Evolutionary conservation across 2,888 invertebrate genomes (phyloP), one percentile per base, ranked within the genome.

Genomic region (Lissonota sp.): DNA sequence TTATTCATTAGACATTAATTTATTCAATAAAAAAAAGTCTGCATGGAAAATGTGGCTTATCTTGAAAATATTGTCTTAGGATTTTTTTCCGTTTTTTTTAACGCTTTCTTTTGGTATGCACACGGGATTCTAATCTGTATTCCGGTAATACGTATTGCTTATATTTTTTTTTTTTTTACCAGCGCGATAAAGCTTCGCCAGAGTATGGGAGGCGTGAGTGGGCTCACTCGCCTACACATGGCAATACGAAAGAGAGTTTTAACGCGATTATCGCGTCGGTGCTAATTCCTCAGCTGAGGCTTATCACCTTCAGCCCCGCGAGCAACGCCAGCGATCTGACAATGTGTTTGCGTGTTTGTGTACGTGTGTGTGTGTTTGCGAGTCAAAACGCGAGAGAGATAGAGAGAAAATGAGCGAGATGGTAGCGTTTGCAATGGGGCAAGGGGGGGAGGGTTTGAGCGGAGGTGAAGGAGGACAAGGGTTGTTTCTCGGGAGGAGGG

Each of bases 271-370:
- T 87, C 89, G 84, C 84, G 84, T 84, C 82, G 84, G 67, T 85
- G 87, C 86, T 89, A 89, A 89, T 89, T 89, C 87, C 87, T 86
- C 86, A 84, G 87, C 87, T 86, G 87, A 64, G 86, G 88, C 88
- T 89, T 89, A 88, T 88, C 88, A 82, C 84, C 84, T 85, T 82
- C 57, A 74, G 64, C 55, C 55, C 42, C 63, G 42, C 63, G 51
- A 37, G 53, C 42, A 80, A 77, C 73, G 67, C 82, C 84, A 80
- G 62, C 63, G 58, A 66, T 62, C 71, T 49, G 66, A 66, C 74
- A 66, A 77, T 62, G 26, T 26, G 26, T 26, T 26, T 12, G 49
- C 10, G 49, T n/a, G 12, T 49, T 6, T 14, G 10, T 46, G 53
- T 5, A 14, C 12, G 53, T 5, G 51, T 51, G 51, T 3, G 5